A percentile compares a stretch with the other conserved stretches of the same genome.
phyloP scores from a whole-genome alignment of 1,140 invertebrate species.

The Drosophila orena region DNA sequence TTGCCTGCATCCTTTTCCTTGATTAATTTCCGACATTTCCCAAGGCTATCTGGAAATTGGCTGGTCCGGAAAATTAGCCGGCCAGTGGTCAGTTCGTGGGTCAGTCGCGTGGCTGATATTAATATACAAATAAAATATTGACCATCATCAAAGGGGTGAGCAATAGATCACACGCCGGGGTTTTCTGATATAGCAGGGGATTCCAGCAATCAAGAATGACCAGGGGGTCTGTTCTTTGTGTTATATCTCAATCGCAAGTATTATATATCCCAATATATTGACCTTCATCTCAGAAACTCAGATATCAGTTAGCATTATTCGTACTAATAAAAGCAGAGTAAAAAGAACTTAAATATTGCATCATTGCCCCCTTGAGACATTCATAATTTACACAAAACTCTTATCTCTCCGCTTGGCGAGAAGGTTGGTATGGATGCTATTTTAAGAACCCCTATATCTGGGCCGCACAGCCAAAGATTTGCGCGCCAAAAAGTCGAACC shows the following conservation, averaged over 20 bases:
- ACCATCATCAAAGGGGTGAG: constrained; percentile 53
- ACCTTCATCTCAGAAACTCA: background rate
- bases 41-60: constrained; percentile 72
- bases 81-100: constrained; percentile 69
- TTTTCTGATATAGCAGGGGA: constrained; percentile 25
- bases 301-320: background rate
- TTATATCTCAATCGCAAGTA: background rate
- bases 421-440: constrained; percentile 43
- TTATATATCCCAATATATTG: background rate
- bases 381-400: constrained; percentile 23
- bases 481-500: constrained; percentile 46
- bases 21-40: constrained; percentile 74
- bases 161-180: constrained; percentile 9
- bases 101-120: constrained; percentile 75
- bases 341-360: constrained; percentile 13
- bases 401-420: constrained; percentile 35
- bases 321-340: background rate
- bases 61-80: constrained; percentile 61
- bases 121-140: constrained; percentile 77
- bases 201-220: constrained; percentile 1
- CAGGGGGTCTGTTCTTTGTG: background rate
- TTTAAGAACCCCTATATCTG: constrained; percentile 47
- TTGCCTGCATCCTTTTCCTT: constrained; percentile 38
- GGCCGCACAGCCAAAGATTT: constrained; percentile 33
- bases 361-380: constrained; percentile 19